A percentile compares a stretch with the other conserved stretches of the same genome.
These are phyloP conservation scores for Polyploca ridens DNA, from an alignment of 2,888 invertebrate species.

Conservation along the genomic window DNA sequence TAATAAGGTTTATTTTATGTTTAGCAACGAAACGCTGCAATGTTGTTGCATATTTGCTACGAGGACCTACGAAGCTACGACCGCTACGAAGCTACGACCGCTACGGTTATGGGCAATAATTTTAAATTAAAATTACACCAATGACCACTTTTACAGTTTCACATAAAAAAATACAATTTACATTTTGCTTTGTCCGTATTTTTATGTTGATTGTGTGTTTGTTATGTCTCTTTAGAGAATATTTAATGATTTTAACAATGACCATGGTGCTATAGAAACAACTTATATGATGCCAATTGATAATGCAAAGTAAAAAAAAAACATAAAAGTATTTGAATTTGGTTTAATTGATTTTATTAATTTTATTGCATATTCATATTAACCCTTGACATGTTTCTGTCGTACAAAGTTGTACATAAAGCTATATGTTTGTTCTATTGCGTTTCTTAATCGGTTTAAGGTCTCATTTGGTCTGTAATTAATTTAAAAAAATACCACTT, in stretches of 20 bases:
- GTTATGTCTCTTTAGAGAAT: neutral
- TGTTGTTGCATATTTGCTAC: conserved; percentile 5
- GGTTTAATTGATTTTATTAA: too few relatives aligned
- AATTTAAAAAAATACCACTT: neutral
- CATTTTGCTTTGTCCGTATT: conserved; percentile 1
- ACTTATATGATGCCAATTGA: too few relatives aligned
- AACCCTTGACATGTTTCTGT: too few relatives aligned
- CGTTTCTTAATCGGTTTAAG: too few relatives aligned
- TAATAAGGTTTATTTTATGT: neutral
- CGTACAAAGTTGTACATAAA: too few relatives aligned
- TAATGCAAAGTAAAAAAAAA: too few relatives aligned
- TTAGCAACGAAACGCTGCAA: neutral
- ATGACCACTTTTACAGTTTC: neutral
- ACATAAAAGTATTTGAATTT: too few relatives aligned
- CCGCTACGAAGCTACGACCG: neutral
- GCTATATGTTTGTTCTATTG: too few relatives aligned
- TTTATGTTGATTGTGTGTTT: conserved; percentile 4
- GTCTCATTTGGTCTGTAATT: too few relatives aligned
- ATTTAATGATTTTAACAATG: neutral
- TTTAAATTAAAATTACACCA: conserved; percentile 8
- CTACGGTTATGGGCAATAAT: conserved; percentile 4
- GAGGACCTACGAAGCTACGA: conserved; percentile 9
- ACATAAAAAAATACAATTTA: neutral
- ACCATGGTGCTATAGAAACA: neutral
- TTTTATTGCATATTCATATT: too few relatives aligned